phyloP scores from a whole-genome alignment of 2,888 invertebrate species.

The Steinernema hermaphroditum region DNA sequence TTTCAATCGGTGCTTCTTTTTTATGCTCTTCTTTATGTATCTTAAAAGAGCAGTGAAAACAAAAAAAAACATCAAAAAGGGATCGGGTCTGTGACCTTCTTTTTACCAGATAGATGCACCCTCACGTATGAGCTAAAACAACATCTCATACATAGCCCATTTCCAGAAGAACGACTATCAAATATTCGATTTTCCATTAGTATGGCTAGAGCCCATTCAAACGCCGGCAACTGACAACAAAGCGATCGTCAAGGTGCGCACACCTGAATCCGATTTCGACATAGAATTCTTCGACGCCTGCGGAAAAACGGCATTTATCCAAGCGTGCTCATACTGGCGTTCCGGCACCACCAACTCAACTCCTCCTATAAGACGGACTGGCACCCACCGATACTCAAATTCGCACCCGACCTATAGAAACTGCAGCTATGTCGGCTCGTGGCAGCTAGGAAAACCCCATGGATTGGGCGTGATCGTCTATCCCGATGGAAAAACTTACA shows the following conservation, averaged over 20 bases:
- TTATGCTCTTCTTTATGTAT: neutral
- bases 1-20: neutral
- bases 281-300: constrained; percentile 34
- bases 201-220: constrained; percentile 32
- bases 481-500: constrained; percentile 79
- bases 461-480: constrained; percentile 82
- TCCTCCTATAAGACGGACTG: constrained; percentile 27
- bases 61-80: no score
- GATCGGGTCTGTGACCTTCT: no score
- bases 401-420: constrained; percentile 67
- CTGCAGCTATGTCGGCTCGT: constrained; percentile 79
- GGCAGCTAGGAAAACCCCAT: constrained; percentile 82
- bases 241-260: constrained; percentile 29
- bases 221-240: constrained; percentile 7
- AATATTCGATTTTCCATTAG: constrained; percentile 34
- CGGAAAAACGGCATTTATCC: constrained; percentile 23
- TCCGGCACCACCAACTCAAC: neutral
- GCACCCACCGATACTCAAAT: constrained; percentile 32
- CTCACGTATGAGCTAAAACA: no score
- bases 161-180: constrained; percentile 33
- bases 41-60: no score
- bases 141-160: no score
- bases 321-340: constrained; percentile 5
- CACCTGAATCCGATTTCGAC: constrained; percentile 37
- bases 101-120: no score